phyloP scores from a whole-genome alignment of 2,888 invertebrate species.

The Dugesia japonica region DNA sequence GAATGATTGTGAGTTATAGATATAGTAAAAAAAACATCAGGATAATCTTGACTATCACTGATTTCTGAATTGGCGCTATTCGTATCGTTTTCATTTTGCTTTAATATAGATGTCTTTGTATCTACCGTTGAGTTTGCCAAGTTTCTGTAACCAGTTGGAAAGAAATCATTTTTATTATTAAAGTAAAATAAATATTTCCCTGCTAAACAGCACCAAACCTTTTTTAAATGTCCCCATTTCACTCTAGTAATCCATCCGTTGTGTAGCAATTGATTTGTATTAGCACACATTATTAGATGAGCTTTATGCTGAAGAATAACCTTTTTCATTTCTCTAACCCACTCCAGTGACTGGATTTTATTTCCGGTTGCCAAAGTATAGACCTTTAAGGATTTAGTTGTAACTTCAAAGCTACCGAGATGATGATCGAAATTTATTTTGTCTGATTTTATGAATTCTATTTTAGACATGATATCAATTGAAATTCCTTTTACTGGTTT shows the following conservation, averaged over 20 bases:
- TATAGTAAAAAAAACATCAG: background rate
- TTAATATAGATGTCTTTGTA: background rate
- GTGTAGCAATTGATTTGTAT: conserved; percentile 29
- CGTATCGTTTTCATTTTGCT: background rate
- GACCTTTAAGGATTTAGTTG: background rate
- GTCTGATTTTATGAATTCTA: background rate
- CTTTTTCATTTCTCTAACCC: conserved; percentile 28
- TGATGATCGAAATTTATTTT: background rate
- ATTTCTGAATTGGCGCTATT: conserved; percentile 16
- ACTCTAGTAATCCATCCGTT: conserved; percentile 34
- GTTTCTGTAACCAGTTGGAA: conserved; percentile 30
- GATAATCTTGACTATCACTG: conserved; percentile 22
- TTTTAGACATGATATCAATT: background rate
- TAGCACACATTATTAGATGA: conserved; percentile 22
- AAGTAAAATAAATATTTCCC: conserved; percentile 33
- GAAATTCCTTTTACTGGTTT: conserved; percentile 31
- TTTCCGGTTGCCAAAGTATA: background rate
- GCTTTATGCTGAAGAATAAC: conserved; percentile 30
- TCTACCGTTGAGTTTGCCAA: background rate
- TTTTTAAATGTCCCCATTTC: conserved; percentile 33
- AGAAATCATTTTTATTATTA: conserved; percentile 22
- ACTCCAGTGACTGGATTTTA: conserved; percentile 20
- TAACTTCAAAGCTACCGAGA: background rate
- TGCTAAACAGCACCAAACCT: conserved; percentile 31
- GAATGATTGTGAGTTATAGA: conserved; percentile 23